Evolutionary conservation across 2,888 invertebrate species (phyloP).

Genomic region (Euspilapteryx auroguttella): DNA sequence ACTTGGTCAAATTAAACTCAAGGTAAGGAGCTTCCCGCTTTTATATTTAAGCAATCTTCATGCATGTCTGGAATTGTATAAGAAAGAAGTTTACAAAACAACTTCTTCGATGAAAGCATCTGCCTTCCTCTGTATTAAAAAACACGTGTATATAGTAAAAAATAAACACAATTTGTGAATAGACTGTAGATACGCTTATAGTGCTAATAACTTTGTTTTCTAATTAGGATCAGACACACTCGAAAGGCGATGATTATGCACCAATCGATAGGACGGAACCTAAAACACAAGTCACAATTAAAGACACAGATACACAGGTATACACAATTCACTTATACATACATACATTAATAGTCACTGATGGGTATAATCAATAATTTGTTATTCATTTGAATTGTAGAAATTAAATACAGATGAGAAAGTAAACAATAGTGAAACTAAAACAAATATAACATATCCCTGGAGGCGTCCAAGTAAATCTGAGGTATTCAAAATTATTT

Average conservation of each 20-base stretch:
- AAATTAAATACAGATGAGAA: too few relatives aligned
- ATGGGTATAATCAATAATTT: too few relatives aligned
- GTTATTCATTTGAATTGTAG: too few relatives aligned
- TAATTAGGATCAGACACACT: conserved; percentile 36
- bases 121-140: too few relatives aligned
- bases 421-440: too few relatives aligned
- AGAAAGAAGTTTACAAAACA: not conserved
- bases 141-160: too few relatives aligned
- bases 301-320: conserved; percentile 30
- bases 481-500: conserved; percentile 15
- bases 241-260: conserved; percentile 24
- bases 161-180: too few relatives aligned
- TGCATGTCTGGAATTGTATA: too few relatives aligned
- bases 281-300: conserved; percentile 41
- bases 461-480: conserved; percentile 17
- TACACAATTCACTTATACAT: conserved; percentile 24
- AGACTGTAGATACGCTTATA: conserved; percentile 6
- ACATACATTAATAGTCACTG: conserved; percentile 9
- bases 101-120: too few relatives aligned
- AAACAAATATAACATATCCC: conserved; percentile 10
- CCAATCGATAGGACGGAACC: conserved; percentile 38
- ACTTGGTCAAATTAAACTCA: conserved; percentile 39
- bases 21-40: conserved; percentile 29
- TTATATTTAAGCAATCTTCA: too few relatives aligned
- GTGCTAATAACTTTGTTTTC: conserved; percentile 18